Percentiles rank a stretch among this genome's conserved stretches.
These are phyloP conservation scores for Pachyramphus minor DNA, from an alignment of 2,113 vertebrate genomes.

Conservation along the genomic window DNA sequence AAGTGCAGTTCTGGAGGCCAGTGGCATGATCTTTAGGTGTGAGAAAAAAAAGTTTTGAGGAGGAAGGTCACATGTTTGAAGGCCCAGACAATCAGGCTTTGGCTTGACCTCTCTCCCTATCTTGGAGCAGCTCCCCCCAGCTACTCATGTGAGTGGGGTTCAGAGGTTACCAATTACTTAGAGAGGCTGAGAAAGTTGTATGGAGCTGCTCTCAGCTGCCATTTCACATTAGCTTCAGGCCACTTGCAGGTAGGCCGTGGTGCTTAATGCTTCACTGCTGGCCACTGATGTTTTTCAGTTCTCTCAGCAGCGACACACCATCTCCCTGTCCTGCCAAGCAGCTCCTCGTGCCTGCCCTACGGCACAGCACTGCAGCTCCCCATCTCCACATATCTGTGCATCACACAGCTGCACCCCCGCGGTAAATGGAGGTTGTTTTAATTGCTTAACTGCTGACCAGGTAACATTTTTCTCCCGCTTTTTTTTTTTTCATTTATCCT, in stretches of 20 bases:
- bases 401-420: neutral
- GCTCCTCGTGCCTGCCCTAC: neutral
- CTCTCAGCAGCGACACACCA: neutral
- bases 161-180: slow-evolving; percentile 90
- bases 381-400: rapidly evolving
- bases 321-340: rapidly evolving
- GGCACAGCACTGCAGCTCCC: neutral
- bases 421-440: neutral
- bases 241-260: slow-evolving; percentile 74
- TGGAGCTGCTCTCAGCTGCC: slow-evolving; percentile 82
- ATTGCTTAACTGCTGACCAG: neutral
- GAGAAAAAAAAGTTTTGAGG: slow-evolving; percentile 63
- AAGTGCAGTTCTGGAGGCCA: slow-evolving; percentile 50
- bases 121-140: slow-evolving; percentile 56
- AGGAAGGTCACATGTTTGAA: slow-evolving; percentile 67
- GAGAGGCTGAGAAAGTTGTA: slow-evolving; percentile 84
- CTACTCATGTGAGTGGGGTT: slow-evolving; percentile 76
- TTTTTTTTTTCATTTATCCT: neutral
- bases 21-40: slow-evolving; percentile 67
- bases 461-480: neutral
- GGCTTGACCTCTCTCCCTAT: slow-evolving; percentile 66
- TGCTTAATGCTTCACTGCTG: slow-evolving; percentile 1
- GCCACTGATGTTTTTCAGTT: slow-evolving; percentile 30
- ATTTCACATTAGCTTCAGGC: slow-evolving; percentile 79
- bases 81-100: slow-evolving; percentile 64